A percentile compares a stretch with the other conserved stretches of the same genome.
These are phyloP conservation scores for Emesis furor DNA, from an alignment of 2,888 invertebrate species.

Conservation along the genomic window DNA sequence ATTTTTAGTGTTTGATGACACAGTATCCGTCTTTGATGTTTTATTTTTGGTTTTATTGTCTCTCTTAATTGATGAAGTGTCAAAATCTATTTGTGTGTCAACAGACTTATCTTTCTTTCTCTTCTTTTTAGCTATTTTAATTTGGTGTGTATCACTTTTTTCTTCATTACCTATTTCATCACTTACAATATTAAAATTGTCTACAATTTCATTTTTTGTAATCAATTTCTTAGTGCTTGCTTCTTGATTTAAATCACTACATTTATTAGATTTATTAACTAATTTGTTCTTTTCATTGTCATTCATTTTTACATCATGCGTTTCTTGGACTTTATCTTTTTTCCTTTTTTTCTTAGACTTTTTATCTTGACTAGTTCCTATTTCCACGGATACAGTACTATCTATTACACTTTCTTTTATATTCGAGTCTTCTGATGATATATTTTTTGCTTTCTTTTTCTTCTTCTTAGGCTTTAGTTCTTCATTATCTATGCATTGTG, in stretches of 20 bases:
- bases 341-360: slow-evolving; percentile 1
- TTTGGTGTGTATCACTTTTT: background rate
- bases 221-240: background rate
- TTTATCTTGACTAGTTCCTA: background rate
- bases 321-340: background rate
- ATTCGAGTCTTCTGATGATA: background rate
- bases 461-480: background rate
- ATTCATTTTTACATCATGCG: background rate
- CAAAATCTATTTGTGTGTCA: slow-evolving; percentile 7
- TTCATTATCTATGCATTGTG: background rate
- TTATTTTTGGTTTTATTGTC: background rate
- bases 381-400: background rate
- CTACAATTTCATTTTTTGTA: background rate
- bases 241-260: background rate
- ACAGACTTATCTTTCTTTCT: slow-evolving; percentile 59
- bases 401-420: background rate
- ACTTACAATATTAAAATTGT: background rate
- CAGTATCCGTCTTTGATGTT: slow-evolving; percentile 21
- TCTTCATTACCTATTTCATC: background rate
- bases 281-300: background rate
- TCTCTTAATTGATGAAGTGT: background rate
- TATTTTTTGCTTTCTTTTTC: background rate
- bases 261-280: background rate
- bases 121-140: slow-evolving; percentile 46
- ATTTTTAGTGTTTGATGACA: background rate